Conservation (phyloP, 2,888 invertebrate species). For the Phyto melanocephala region DNA sequence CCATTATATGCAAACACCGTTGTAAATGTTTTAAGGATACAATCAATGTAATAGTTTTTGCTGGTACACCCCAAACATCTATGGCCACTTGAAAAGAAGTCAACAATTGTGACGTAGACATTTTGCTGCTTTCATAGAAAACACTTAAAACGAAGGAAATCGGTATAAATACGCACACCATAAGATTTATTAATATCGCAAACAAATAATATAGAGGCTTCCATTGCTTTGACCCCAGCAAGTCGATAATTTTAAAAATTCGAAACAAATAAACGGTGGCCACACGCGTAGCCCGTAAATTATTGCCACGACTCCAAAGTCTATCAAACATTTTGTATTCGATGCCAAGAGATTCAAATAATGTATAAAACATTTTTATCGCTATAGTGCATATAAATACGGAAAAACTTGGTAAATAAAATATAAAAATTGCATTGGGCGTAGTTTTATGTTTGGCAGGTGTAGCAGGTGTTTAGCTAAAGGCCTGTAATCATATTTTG, state of each 20-base stretch:
- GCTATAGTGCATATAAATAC: no score
- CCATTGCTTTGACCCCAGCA: conserved; percentile 11
- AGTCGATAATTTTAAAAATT: conserved; percentile 41
- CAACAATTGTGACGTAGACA: conserved; percentile 66
- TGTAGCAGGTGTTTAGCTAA: no score
- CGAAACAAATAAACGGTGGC: conserved; percentile 58
- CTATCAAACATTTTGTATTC: conserved; percentile 16
- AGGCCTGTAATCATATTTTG: no score
- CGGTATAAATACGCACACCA: conserved; percentile 48
- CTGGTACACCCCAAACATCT: conserved; percentile 64
- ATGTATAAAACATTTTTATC: no score
- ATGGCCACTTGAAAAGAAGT: conserved; percentile 69
- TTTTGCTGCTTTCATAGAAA: conserved; percentile 13
- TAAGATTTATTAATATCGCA: conserved; percentile 26
- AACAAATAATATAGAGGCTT: conserved; percentile 49
- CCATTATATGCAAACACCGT: conserved; percentile 54
- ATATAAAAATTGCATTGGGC: no score
- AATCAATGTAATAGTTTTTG: conserved; percentile 63
- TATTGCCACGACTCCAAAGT: not conserved
- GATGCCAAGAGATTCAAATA: not conserved
- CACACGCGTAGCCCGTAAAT: conserved; percentile 27
- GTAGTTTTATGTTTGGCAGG: no score
- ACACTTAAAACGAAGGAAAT: conserved; percentile 60
- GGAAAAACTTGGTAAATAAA: no score
- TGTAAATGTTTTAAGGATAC: conserved; percentile 51